phyloP scores from a whole-genome alignment of 2,113 vertebrate genomes.

The Tachuris rubrigastra region DNA sequence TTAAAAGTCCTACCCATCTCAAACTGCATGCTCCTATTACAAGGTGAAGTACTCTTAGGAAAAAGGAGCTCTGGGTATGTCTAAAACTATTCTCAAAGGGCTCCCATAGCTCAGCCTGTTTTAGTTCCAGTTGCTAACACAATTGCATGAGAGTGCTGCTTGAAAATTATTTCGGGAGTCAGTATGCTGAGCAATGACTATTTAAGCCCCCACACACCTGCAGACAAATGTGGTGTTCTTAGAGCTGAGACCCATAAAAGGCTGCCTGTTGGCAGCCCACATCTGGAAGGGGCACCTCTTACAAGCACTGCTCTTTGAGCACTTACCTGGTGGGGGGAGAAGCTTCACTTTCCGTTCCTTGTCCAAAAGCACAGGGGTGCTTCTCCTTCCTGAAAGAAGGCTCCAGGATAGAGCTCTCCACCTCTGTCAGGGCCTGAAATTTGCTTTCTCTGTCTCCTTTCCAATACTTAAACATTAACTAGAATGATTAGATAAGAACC shows the following conservation, averaged over 20 bases:
- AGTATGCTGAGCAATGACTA: neutral
- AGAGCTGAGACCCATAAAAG: neutral
- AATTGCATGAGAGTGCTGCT: neutral
- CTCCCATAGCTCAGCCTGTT: neutral
- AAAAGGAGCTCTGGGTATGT: neutral
- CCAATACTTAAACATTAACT: neutral
- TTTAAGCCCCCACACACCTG: neutral
- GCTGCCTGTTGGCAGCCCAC: neutral
- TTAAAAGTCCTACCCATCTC: neutral
- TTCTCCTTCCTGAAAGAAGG: neutral
- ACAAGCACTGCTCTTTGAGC: fast-evolving
- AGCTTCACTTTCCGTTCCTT: neutral
- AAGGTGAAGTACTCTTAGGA: neutral
- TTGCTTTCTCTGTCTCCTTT: neutral
- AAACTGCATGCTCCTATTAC: neutral
- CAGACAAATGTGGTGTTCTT: neutral
- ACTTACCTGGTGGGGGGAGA: neutral
- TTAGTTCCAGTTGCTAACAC: neutral
- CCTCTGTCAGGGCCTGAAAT: neutral
- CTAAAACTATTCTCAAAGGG: neutral
- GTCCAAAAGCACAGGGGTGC: neutral
- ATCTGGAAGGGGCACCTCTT: neutral
- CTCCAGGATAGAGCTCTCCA: neutral
- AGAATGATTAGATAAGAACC: neutral
- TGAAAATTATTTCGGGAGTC: neutral